Evolutionary conservation across 2,113 vertebrate genomes (phyloP), one percentile per base, ranked within the genome.

Genomic region (Myiagra hebetior): DNA sequence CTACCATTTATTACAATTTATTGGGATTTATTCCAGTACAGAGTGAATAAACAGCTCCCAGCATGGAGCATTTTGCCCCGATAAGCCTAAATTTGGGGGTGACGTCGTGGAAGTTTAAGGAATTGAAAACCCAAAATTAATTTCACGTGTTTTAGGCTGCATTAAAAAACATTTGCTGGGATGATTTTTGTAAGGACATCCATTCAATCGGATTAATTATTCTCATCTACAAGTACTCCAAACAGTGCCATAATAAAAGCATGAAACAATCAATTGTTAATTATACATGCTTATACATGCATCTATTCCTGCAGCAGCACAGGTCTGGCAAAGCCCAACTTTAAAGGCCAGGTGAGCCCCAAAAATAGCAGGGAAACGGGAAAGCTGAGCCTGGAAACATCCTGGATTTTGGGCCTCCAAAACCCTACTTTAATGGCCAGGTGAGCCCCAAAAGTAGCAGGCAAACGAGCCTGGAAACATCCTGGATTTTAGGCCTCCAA

Each of bases 301-400:
- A 35, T 1, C 3, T 41, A 49, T 46, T 44, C 62, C 81, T 52
- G 4, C 23, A 17, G 2, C 35, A 10, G 11, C 3, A 14, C 4
- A 50, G 63, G 22, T 18, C 23, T 46, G 42, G 10, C 52, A 37
- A n/a, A 59, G 30, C 28, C 24, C 47, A 9, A 0, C 20, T 52
- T 47, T 11, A 26, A 62, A 22, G 44, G 4, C 7, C 60, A 63
- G 31, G 31, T 5, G 22, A 78, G 56, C 19, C 62, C 31, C 85
- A 65, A 52, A 49, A 83, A 3, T 55, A 53, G 0, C 67, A 24
- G 39, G 37, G 1, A 55, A 78, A 62, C 0, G 0, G 60, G 50
- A 57, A 31, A n/a, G 42, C 81, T 15, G 77, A 47, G 69, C 65
- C 44, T 12, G 30, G n/a, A 27, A 68, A 30, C 46, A 33, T 6